A percentile compares a stretch with the other conserved stretches of the same genome.
These are phyloP conservation scores for Ypsolopha scabrella DNA, from an alignment of 2,888 invertebrate genomes.

Conservation along the genomic window DNA sequence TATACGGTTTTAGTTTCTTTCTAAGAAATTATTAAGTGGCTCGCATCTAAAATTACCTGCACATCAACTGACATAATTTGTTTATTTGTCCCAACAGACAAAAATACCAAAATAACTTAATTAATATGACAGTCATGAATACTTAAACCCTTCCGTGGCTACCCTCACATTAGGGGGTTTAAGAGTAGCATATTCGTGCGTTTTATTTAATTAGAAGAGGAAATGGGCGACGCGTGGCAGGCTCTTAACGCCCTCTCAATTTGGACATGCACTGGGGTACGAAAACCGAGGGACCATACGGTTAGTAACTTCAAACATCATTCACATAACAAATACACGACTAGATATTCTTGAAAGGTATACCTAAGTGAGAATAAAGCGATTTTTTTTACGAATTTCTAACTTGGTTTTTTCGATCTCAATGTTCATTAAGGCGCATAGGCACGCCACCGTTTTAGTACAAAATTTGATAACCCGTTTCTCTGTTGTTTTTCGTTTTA, in stretches of 20 bases:
- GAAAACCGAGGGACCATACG: background rate
- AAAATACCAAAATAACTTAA: too few relatives aligned
- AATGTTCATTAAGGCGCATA: too few relatives aligned
- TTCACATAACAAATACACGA: too few relatives aligned
- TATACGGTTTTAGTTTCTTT: background rate
- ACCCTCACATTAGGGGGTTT: conserved; percentile 14
- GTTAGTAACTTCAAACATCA: background rate
- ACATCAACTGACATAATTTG: too few relatives aligned
- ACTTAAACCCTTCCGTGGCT: too few relatives aligned
- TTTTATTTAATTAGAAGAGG: conserved; percentile 38
- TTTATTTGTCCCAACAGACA: too few relatives aligned
- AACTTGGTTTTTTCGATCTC: background rate
- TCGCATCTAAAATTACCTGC: background rate
- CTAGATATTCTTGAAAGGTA: background rate
- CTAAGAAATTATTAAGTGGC: background rate
- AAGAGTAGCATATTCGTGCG: conserved; percentile 28
- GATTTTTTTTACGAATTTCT: too few relatives aligned
- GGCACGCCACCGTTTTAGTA: too few relatives aligned
- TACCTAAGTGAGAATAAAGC: background rate
- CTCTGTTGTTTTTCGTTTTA: too few relatives aligned
- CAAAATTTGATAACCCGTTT: too few relatives aligned
- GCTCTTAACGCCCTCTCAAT: conserved; percentile 11
- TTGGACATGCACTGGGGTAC: background rate
- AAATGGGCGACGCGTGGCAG: conserved; percentile 39
- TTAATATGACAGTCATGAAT: too few relatives aligned